Percentiles rank a stretch among this genome's conserved stretches.
phyloP scores from a whole-genome alignment of 2,888 invertebrate species.

The Xestia ashworthii region DNA sequence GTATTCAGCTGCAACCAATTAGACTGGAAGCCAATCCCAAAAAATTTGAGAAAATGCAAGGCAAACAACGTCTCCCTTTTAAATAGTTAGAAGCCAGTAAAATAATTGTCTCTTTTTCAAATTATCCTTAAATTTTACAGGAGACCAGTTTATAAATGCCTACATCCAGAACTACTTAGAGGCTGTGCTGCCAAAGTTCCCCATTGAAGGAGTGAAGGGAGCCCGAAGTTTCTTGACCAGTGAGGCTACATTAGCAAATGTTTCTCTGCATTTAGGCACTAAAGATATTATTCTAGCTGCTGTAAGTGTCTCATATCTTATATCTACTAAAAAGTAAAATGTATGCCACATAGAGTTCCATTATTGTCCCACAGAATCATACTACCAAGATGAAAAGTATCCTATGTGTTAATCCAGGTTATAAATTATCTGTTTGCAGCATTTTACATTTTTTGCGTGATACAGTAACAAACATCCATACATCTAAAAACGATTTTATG shows the following conservation, averaged over 20 bases:
- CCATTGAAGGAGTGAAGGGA: constrained; percentile 93
- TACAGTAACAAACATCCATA: too few species aligned
- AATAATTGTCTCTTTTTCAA: not conserved
- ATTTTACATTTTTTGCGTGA: too few species aligned
- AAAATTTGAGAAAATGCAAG: not conserved
- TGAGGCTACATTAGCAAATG: constrained; percentile 92
- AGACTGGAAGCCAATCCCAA: not conserved
- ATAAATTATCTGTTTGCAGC: too few species aligned
- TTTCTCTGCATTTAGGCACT: constrained; percentile 94
- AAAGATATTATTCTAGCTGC: constrained; percentile 95
- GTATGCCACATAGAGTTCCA: too few species aligned
- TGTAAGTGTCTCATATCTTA: constrained; percentile 88
- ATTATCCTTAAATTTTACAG: constrained; percentile 69
- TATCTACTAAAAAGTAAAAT: not conserved
- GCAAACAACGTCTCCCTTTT: not conserved
- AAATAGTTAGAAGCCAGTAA: not conserved
- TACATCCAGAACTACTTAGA: constrained; percentile 93
- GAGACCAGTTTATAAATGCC: constrained; percentile 92
- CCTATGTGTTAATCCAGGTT: too few species aligned
- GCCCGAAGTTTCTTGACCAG: constrained; percentile 92
- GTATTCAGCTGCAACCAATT: not conserved
- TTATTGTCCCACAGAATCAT: too few species aligned
- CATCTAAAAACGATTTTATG: too few species aligned
- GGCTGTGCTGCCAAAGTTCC: constrained; percentile 93
- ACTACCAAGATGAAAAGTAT: too few species aligned